These are phyloP conservation scores for Poecilia gillii DNA, from an alignment of 2,797 vertebrate genomes.

Conservation along the genomic window DNA sequence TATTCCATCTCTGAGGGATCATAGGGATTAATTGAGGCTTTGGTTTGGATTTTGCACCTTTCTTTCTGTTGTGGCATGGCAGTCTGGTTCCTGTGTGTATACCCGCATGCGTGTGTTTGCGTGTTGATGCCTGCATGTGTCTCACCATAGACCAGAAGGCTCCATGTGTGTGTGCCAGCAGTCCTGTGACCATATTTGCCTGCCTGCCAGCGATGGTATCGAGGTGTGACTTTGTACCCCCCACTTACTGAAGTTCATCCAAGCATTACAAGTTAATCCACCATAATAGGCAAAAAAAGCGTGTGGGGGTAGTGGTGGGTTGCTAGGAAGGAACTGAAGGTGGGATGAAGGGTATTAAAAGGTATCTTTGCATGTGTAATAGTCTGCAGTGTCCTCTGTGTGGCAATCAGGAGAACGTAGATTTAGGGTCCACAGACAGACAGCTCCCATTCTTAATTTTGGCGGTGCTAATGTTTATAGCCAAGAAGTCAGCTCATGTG, in stretches of 20 bases:
- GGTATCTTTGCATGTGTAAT: slow-evolving; percentile 31
- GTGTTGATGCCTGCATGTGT: slow-evolving; percentile 45
- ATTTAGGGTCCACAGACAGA: slow-evolving; percentile 60
- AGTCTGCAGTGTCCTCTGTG: slow-evolving; percentile 61
- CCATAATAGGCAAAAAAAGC: slow-evolving; percentile 81
- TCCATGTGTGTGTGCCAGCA: slow-evolving; percentile 69
- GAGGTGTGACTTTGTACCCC: slow-evolving; percentile 78
- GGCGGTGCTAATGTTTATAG: slow-evolving; percentile 67
- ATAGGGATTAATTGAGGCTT: slow-evolving; percentile 71
- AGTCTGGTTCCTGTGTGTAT: slow-evolving; percentile 59
- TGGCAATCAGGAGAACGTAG: slow-evolving; percentile 56
- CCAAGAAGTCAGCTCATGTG: slow-evolving; percentile 46
- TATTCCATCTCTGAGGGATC: slow-evolving; percentile 73
- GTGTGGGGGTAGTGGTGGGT: slow-evolving; percentile 40
- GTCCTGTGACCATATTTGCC: slow-evolving; percentile 75
- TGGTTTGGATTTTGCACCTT: slow-evolving; percentile 68
- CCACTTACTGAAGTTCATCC: slow-evolving; percentile 79
- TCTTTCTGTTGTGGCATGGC: slow-evolving; percentile 53
- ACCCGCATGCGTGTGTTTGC: slow-evolving; percentile 14
- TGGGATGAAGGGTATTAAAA: slow-evolving; percentile 49
- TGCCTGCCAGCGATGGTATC: slow-evolving; percentile 62
- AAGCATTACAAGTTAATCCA: slow-evolving; percentile 85
- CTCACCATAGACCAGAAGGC: slow-evolving; percentile 63
- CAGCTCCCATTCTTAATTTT: slow-evolving; percentile 62
- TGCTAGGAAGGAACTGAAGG: slow-evolving; percentile 28